Base-by-base conservation (phyloP, 2,113 vertebrate genomes). In the Heterochromis multidens region DNA sequence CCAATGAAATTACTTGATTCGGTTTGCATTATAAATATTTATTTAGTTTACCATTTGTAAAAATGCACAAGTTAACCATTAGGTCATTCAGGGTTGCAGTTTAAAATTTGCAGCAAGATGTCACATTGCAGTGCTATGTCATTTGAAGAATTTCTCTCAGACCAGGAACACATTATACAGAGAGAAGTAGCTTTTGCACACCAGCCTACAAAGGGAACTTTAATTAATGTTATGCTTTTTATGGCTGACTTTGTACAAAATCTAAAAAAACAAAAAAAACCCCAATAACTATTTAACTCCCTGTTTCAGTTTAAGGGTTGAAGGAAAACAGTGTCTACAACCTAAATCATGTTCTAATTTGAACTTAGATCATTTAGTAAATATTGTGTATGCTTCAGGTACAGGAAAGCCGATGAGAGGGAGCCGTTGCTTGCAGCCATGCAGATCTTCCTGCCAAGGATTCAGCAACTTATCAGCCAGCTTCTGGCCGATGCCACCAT, bases 371-470 rank as follows among this genome's bases (percentile, higher is more conserved):
- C 43, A 29, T 74, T 52, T 52, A 7, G 17, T 52, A 29, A 49
- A 19, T 31, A 0, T 33, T 77, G 25, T 43, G 7, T 12, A 10
- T 46, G 29, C 31, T 12, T 2, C 87, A 99, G 98, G 84, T 99
- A 99, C 90, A 98, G 97, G 92, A 99, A 99, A 88, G 97, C 97
- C 4, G 98, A 99, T 80, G 98, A 99, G 83, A 95, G 98, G 90
- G 96, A 97, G 70, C 98, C 98, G 2, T 92, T 99, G 63, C 95
- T 99, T 82, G 98, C 97, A n/a, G 98, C 98, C 25, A 99, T 99
- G 98, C 97, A 98, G 79, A 95, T 99, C 91, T 99, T 99, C 92
- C 92, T 99, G 90, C 98, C 98, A 7, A 96, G 97, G 40, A 95
- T 99, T 84, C 98, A 99, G 93, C 97, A 98, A 89, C 97, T 98